Base-by-base conservation (phyloP, 30 jellyfish, hydroid and myxozoan genomes). In the Pelagia noctiluca region DNA sequence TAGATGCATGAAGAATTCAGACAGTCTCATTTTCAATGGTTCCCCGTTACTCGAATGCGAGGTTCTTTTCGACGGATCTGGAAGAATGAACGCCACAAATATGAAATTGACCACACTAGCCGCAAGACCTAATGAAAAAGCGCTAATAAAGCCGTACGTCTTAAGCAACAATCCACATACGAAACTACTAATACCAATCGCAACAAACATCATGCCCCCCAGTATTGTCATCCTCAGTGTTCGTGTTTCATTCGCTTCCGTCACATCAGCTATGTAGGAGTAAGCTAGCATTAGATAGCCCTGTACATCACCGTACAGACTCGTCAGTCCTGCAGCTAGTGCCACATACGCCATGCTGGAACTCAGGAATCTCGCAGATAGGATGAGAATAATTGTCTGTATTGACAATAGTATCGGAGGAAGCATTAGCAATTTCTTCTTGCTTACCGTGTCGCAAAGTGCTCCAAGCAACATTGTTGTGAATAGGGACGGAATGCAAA, bases 211-310 rank as follows among this genome's bases (percentile, higher is more conserved):
- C 61, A 64, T 53, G 10, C 89, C 85, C 35, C 75, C 96, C 21
- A 75, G 37, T 18, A 75, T 35, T 0, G 64, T 87, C 96, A 85
- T 85, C 31, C 96, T 65, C 32, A 33, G 22, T 0, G 96, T 71
- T 24, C 96, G 84, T 34, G 26, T 47, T 18, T 75, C 38, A n/a
- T 85, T 80, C 2, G 63, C 52, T 1, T 24, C 67, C 4, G 96
- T 71, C 33, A 85, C 88, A 52, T 83, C 72, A 3, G 96, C 89
- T 89, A 85, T 61, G 36, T 85, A 85, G 21, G 86, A 53, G 35
- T 62, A 85, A n/a, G 85, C 85, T 3, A 85, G 50, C 89, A 85
- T 74, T 28, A 85, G 64, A 2, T 76, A 80, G 1, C 89, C 96
- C 53, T 74, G 85, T 11, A 73, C 35, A 65, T 75, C 96, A 31